Base-by-base conservation (phyloP, 1,140 invertebrate species). In the Panagrolaimus sp. region DNA sequence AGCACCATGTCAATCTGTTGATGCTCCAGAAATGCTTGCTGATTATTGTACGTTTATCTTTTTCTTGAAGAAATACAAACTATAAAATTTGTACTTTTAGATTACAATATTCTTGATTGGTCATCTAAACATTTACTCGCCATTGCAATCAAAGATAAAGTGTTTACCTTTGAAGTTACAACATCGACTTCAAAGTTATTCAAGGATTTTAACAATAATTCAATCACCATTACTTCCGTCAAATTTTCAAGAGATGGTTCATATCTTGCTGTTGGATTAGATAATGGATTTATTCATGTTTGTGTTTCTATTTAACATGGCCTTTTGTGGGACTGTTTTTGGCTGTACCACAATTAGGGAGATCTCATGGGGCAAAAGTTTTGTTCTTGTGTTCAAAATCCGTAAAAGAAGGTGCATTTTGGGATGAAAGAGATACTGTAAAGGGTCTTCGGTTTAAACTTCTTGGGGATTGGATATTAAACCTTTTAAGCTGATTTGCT, bases 41-140 rank as follows among this genome's bases (percentile, higher is more conserved):
- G 52, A 58, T 58, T 58, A 26, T 58, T 58, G 15, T 58, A 28
- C 3, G 52, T 58, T 58, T 58, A 14, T 55, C 24, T 52, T 52
- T 52, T 21, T 52, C n/a, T n/a, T n/a, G n/a, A n/a, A 38, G 2
- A 15, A 48, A 48, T 48, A 48, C 47, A 1, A 1, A n/a, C 21
- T 4, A 10, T 52, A 52, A 8, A 21, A 24, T 52, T 12, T 58
- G 15, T 21, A n/a, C 17, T 58, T 55, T 58, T n/a, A 58, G 52
- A 58, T 28, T 12, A 58, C 17, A 58, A 58, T 28, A 26, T 21
- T 28, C 52, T 26, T 28, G 52, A 58, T 24, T 58, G 52, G 52
- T 58, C 52, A 21, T 58, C 15, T 26, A n/a, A 21, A 0, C 21
- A 58, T 12, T 17, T 58, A 12, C 12, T 58, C 5, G 52, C 52